Base-by-base conservation (phyloP, 1,140 invertebrate genomes). In the Grapholita molesta region DNA sequence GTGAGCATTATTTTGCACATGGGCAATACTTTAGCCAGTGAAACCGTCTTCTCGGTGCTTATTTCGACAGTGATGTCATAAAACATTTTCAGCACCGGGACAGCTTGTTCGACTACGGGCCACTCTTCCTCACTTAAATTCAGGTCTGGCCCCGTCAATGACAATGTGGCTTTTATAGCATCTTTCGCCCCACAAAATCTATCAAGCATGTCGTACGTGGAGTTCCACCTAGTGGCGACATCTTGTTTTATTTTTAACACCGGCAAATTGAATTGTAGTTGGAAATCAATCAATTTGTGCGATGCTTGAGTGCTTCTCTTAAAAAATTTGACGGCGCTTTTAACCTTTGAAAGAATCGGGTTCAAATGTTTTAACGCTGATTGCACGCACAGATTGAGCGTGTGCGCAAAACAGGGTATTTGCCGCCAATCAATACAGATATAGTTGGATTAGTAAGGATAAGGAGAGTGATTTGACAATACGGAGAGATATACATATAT, bases 181-280 rank as follows among this genome's bases (percentile, higher is more conserved):
- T 65, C 42, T 64, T 65, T 52, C 38, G 81, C 64, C 64, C 66
- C 18, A 6, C 80, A 25, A 66, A 85, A 83, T 30, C 84, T 65
- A 38, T 85, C 68, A 12, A 86, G 11, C 83, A 88, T 86, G 42
- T 77, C 70, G 15, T 76, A 75, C 5, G 73, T 77, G 3, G 77
- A 80, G 66, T 81, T 85, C 79, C 84, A 86, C 18, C 84, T 71
- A 0, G 79, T 84, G 38, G 33, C 23, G 0, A 80, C 78, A 8
- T 75, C 68, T 72, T 80, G 74, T 33, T 78, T 82, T 23, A 85
- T 70, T 48, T 80, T 65, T 23, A 73, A 33, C 1, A 2, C 2
- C 23, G 23, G 18, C 9, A 66, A 15, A 48, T 57, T 21, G 11
- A 57, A 8, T 8, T 57, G 52, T n/a, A 61, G 23, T 61, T 57